A percentile compares a stretch with the other conserved stretches of the same genome.
phyloP scores from a whole-genome alignment of 2,797 vertebrate species.

The Fringilla coelebs region DNA sequence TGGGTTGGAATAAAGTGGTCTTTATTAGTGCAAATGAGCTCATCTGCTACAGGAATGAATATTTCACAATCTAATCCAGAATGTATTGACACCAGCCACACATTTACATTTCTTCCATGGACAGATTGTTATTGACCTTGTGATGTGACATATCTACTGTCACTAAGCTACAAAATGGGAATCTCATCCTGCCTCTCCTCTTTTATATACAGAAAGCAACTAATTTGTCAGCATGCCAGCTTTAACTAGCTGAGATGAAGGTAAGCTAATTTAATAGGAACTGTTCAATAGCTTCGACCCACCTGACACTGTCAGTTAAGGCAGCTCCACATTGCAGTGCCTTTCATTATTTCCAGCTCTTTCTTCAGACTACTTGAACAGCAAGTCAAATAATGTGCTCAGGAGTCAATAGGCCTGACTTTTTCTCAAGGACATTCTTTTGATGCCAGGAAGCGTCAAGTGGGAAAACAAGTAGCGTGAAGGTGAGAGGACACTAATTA shows the following conservation, averaged over 20 bases:
- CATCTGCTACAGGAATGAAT: conserved; percentile 61
- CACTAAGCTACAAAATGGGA: conserved; percentile 65
- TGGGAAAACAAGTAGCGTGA: conserved; percentile 86
- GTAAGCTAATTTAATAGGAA: conserved; percentile 79
- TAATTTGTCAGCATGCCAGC: conserved; percentile 76
- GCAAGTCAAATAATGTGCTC: conserved; percentile 81
- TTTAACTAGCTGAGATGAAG: conserved; percentile 77
- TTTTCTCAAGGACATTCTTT: conserved; percentile 94
- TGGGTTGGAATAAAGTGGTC: conserved; percentile 47
- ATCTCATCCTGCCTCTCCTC: conserved; percentile 65
- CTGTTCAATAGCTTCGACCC: conserved; percentile 77
- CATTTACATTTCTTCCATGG: conserved; percentile 65
- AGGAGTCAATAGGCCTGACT: conserved; percentile 85
- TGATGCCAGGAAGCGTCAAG: conserved; percentile 94
- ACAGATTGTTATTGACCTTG: conserved; percentile 75
- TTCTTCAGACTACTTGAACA: conserved; percentile 78
- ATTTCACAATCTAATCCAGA: conserved; percentile 60
- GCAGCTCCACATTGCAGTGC: conserved; percentile 58
- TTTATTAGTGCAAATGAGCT: conserved; percentile 60
- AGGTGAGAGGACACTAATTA: conserved; percentile 98
- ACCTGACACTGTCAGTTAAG: conserved; percentile 77
- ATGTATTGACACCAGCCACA: conserved; percentile 64
- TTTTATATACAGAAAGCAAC: conserved; percentile 75
- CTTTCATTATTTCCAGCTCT: conserved; percentile 77
- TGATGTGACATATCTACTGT: conserved; percentile 74